Base-by-base conservation (phyloP, 2,888 invertebrate genomes). In the Tubulanus polymorphus region DNA sequence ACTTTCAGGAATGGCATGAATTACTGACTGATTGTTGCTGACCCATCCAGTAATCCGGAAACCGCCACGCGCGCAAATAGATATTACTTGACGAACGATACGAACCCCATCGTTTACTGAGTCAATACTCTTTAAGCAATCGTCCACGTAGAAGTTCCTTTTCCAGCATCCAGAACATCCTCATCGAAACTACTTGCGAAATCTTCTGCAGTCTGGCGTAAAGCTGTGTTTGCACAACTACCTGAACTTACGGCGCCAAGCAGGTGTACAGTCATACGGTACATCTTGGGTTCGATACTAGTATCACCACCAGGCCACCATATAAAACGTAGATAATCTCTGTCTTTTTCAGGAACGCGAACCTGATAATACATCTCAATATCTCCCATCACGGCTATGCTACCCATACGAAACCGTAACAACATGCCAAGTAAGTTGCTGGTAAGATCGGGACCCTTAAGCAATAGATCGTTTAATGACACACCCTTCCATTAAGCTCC, bases 401-500 rank as follows among this genome's bases (percentile, higher is more conserved):
- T 27, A 30, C 57, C 57, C 20, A 57, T 53, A 55, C 62, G 30
- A 29, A 62, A 62, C 20, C 62, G 32, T 3, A 51, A 56, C 29
- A 60, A 10, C 10, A 60, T 60, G 1, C 57, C 57, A 20, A 62
- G 47, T n/a, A 64, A 51, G 48, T 53, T 57, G 32, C 61, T 61
- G 30, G 50, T 57, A 1, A 61, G 35, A 49, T 64, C 58, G 8
- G 61, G 62, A 2, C 61, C 61, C 48, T 63, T 59, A n/a, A 61
- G 41, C 1, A 62, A 51, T 37, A 57, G 26, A 25, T 50, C 57
- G 23, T 62, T 64, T 15, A 64, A 45, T 47, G 61, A 64, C 1
- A 51, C 48, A 2, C 55, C 59, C 2, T 61, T 35, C 32, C 50
- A 57, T 23, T 54, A 55, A 10, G 62, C 64, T 12, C 60, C 54